Evolutionary conservation across 2,888 invertebrate species (phyloP), one percentile per base, ranked within the genome.

Genomic region (Margaritifera margaritifera): DNA sequence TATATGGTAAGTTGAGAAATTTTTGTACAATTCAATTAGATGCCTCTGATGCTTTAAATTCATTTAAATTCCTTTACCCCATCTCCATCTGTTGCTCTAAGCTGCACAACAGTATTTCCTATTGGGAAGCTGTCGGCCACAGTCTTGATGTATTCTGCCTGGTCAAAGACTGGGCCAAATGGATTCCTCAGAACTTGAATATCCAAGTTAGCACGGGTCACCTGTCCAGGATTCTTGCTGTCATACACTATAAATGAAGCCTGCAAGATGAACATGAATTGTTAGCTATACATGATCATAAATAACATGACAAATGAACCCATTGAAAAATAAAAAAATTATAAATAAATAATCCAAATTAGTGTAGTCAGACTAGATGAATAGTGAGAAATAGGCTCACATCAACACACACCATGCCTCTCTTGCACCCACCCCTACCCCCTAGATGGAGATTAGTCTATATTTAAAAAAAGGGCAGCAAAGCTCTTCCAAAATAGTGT

Each of bases 71-170:
- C 4, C 69, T 78, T 68, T 90, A 95, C 96, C 91, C 96, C 92
- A 91, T 97, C 97, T 52, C 94, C 94, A 90, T 97, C 97, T 11
- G 94, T 93, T 20, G 97, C 95, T 18, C 92, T 92, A 63, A 97
- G 92, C n/a, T 91, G 90, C 53, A 97, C 93, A 0, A 96, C 94
- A 54, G 92, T 90, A 50, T 93, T 93, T 1, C 87, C 86, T n/a
- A 85, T 78, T 1, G 79, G 71, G 71, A 79, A 86, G 19, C 68
- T 82, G 42, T 86, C 85, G 2, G 82, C 77, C 54, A 87, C 80
- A 25, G 74, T 80, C 59, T 60, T 64, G 18, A 71, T 71, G 70
- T 86, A 87, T 22, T 62, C 27, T 6, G 63, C 11, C 4, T 58
- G 64, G 24, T 64, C 64, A 70, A 82, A 84, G 4, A 77, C 68